Evolutionary conservation across 2,113 vertebrate species (phyloP).

Genomic region (Gopherus evgoodei): DNA sequence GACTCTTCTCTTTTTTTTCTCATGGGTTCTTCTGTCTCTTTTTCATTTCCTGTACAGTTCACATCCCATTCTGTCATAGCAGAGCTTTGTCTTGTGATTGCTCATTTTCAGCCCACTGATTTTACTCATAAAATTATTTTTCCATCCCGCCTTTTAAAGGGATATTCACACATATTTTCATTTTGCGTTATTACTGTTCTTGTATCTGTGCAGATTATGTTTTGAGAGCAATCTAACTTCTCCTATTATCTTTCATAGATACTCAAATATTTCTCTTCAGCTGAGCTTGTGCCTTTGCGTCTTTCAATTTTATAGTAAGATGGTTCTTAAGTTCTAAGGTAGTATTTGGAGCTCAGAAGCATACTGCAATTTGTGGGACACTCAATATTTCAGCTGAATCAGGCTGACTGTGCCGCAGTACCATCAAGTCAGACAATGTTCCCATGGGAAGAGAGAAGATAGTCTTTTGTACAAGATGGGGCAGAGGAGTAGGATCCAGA

Average conservation of each 20-base stretch:
- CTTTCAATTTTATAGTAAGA: not conserved
- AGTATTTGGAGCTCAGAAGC: not conserved
- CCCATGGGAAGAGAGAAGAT: not conserved
- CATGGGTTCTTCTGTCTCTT: not conserved
- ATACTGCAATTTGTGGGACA: not conserved
- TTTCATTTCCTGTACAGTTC: not conserved
- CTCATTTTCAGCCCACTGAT: slow-evolving; percentile 3
- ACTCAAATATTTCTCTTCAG: not conserved
- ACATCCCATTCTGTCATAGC: not conserved
- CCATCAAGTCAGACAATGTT: not conserved
- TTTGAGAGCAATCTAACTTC: not conserved
- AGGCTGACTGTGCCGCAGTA: not conserved
- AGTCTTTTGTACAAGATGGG: not conserved
- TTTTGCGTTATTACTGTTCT: not conserved
- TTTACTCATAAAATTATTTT: slow-evolving; percentile 3
- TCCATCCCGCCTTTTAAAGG: not conserved
- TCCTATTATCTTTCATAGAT: not conserved
- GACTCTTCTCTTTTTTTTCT: not conserved
- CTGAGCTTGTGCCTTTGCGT: not conserved
- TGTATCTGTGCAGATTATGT: not conserved
- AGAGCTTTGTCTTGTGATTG: not conserved
- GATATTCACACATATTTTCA: not conserved
- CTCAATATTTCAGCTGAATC: not conserved
- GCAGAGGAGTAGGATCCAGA: not conserved
- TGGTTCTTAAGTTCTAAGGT: not conserved